These are phyloP conservation scores for Choloepus hoffmanni DNA, from an alignment of 2,113 vertebrate genomes.

Conservation along the genomic window DNA sequence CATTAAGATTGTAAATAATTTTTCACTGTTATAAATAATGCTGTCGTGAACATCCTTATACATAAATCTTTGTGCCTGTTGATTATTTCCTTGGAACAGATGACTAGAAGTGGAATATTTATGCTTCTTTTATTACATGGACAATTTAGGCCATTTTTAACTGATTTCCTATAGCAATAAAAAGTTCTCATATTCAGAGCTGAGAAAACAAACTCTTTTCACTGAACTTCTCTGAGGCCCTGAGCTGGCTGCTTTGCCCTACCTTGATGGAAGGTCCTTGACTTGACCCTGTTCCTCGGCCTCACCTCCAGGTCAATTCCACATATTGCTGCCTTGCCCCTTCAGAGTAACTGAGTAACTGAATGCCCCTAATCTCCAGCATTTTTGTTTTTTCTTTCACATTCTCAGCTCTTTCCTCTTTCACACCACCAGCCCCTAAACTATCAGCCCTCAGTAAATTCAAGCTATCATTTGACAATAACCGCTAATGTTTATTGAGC, in stretches of 20 bases:
- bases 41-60: constrained; percentile 59
- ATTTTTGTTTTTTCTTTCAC: neutral
- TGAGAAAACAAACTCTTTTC: neutral
- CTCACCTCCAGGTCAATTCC: neutral
- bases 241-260: neutral
- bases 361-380: neutral
- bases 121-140: constrained; percentile 60
- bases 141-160: constrained; percentile 62
- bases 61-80: constrained; percentile 55
- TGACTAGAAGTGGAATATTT: constrained; percentile 61
- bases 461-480: neutral
- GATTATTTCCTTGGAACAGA: constrained; percentile 60
- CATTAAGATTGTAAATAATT: constrained; percentile 40
- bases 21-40: constrained; percentile 72
- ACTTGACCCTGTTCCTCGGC: neutral
- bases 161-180: constrained; percentile 44
- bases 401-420: constrained; percentile 17
- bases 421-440: neutral
- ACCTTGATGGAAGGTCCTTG: neutral
- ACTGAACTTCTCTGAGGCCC: neutral
- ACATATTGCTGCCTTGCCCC: neutral
- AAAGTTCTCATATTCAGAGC: constrained; percentile 39
- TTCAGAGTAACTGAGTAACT: neutral
- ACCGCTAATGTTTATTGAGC: neutral
- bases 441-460: neutral